Evolutionary conservation across 2,113 vertebrate species (phyloP), one percentile per base, ranked within the genome.

Genomic region (Crotalus tigris): DNA sequence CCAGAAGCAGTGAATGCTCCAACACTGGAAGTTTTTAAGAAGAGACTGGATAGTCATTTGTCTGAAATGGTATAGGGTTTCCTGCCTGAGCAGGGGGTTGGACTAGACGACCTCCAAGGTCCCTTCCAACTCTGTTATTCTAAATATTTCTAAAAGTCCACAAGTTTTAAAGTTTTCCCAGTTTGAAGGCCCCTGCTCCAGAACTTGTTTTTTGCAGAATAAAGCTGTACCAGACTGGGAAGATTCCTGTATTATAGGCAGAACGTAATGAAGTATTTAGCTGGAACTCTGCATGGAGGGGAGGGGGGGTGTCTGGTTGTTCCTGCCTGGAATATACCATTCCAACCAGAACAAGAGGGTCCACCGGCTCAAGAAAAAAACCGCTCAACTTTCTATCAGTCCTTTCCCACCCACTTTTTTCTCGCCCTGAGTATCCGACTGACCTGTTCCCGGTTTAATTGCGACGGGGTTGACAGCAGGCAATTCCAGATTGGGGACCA

Each of bases 381-480:
- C 61, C 11, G 39, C 39, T 39, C 61, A 33, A 33, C 1, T 33
- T 69, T 69, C 29, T 69, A 53, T 11, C 19, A 51, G 51, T 10
- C 58, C 85, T 57, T 58, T 90, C 69, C 26, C 90, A 26, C 5
- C 23, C 2, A 7, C 15, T 23, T 54, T 44, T 46, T 23, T 39
- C 24, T 39, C 58, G 54, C 17, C 13, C 75, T 46, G 59, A 21
- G 55, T 39, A 23, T 89, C 46, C 91, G 49, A 99, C 99, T 99
- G 97, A 99, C 99, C 99, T 99, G 99, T 97, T 96, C 98, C 98
- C 86, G 98, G 99, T 97, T 99, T 99, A 97, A 99, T 98, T 98
- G 98, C 98, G 97, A 99, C 98, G 5, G 98, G 98, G 95, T 98
- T 99, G 98, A 99, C 98, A 0, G 99, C 95, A 94, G 99, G 97